Conservation (phyloP, 2,888 invertebrate genomes). For the Linyphia triangularis region DNA sequence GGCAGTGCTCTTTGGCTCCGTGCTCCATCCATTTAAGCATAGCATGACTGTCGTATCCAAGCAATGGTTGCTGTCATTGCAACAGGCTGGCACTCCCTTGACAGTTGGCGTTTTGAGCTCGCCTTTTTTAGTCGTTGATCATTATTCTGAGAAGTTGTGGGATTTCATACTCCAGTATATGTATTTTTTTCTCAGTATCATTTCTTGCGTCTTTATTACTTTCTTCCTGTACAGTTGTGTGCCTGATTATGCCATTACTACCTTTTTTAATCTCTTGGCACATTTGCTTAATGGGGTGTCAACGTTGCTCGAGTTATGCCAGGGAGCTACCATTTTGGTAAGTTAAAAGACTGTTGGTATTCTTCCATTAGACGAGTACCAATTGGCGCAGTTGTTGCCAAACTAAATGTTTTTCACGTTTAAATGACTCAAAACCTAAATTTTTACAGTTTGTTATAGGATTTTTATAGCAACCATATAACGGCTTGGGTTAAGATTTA, state of each 20-base stretch:
- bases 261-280: constrained; percentile 82
- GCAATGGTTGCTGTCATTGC: constrained; percentile 85
- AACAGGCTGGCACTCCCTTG: constrained; percentile 80
- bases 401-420: background rate
- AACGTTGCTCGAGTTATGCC: constrained; percentile 66
- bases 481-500: no score
- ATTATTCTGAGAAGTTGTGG: constrained; percentile 87
- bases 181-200: constrained; percentile 82
- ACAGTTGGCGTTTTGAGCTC: constrained; percentile 80
- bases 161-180: constrained; percentile 85
- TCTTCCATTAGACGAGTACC: no score
- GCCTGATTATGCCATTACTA: constrained; percentile 84
- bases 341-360: constrained; percentile 17
- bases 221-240: constrained; percentile 87
- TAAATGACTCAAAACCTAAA: no score
- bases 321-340: constrained; percentile 67
- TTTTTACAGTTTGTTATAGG: no score
- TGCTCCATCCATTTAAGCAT: constrained; percentile 96
- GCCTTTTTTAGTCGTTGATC: constrained; percentile 88
- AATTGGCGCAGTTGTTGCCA: no score
- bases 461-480: no score
- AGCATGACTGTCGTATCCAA: constrained; percentile 87
- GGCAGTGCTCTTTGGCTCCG: constrained; percentile 97
- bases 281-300: constrained; percentile 54
- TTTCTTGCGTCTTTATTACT: constrained; percentile 81